A percentile compares a stretch with the other conserved stretches of the same genome.
Conservation (phyloP, 2,888 invertebrate species). For the Buathra laborator region DNA sequence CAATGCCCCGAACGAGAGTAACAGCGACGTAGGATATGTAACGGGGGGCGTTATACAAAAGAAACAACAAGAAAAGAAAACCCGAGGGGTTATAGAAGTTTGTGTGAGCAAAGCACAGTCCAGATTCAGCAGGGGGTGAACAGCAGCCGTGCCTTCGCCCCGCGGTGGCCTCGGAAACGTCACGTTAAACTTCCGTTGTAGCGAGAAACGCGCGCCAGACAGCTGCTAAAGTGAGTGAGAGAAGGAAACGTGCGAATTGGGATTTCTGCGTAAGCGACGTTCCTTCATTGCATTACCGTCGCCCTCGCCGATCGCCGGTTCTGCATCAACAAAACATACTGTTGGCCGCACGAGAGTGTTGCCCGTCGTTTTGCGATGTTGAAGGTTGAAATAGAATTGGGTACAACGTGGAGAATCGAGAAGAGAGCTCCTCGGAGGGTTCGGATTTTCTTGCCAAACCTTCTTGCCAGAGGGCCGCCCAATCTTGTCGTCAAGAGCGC, state of each 20-base stretch:
- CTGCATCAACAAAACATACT: conserved; percentile 35
- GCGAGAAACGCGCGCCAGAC: conserved; percentile 15
- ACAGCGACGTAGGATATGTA: conserved; percentile 8
- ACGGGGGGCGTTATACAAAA: conserved; percentile 47
- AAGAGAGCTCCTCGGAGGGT: neutral
- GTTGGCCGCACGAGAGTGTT: neutral
- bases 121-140: conserved; percentile 33
- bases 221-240: conserved; percentile 7
- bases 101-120: conserved; percentile 44
- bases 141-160: conserved; percentile 5
- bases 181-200: conserved; percentile 48
- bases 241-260: conserved; percentile 1
- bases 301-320: conserved; percentile 10
- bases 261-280: conserved; percentile 44
- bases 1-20: neutral
- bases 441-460: conserved; percentile 22
- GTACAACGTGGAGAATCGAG: neutral
- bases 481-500: conserved; percentile 40
- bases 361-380: neutral
- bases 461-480: conserved; percentile 18
- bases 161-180: conserved; percentile 47
- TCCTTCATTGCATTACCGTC: conserved; percentile 44
- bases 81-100: conserved; percentile 20
- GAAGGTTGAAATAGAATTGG: conserved; percentile 10
- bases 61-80: conserved; percentile 27